These are phyloP conservation scores for Tretioscincus oriximinensis DNA, from an alignment of 2,113 vertebrate species.

Conservation along the genomic window DNA sequence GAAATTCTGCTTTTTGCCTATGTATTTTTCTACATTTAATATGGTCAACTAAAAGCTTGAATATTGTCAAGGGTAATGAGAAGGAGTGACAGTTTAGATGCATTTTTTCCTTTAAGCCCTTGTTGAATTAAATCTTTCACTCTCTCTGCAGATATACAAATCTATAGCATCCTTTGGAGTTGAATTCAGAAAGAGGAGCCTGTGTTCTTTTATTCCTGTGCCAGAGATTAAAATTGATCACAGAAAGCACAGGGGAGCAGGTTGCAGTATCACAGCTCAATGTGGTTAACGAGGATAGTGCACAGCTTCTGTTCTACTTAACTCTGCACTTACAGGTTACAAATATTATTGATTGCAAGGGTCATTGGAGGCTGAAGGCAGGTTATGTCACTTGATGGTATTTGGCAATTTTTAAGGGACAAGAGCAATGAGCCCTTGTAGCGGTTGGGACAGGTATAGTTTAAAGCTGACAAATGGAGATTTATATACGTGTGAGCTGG, in stretches of 20 bases:
- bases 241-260: constrained; percentile 66
- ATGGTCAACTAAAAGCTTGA: constrained; percentile 42
- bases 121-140: constrained; percentile 65
- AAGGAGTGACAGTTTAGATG: constrained; percentile 56
- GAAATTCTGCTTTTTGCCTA: constrained; percentile 25
- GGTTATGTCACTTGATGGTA: constrained; percentile 56
- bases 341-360: constrained; percentile 72
- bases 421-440: constrained; percentile 63
- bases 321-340: constrained; percentile 63
- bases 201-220: constrained; percentile 68
- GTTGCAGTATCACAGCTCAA: constrained; percentile 66
- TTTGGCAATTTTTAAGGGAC: constrained; percentile 67
- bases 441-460: constrained; percentile 61
- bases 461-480: constrained; percentile 77
- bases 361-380: constrained; percentile 57
- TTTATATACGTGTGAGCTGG: constrained; percentile 69
- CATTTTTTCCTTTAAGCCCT: constrained; percentile 63
- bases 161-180: constrained; percentile 70
- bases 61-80: constrained; percentile 47
- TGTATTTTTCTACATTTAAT: constrained; percentile 47
- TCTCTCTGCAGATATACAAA: constrained; percentile 61
- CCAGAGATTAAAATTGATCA: constrained; percentile 82
- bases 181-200: constrained; percentile 65
- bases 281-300: constrained; percentile 69
- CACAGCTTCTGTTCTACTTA: constrained; percentile 65